Evolutionary conservation across 2,113 vertebrate genomes (phyloP).

Genomic region (Halichoeres trimaculatus): DNA sequence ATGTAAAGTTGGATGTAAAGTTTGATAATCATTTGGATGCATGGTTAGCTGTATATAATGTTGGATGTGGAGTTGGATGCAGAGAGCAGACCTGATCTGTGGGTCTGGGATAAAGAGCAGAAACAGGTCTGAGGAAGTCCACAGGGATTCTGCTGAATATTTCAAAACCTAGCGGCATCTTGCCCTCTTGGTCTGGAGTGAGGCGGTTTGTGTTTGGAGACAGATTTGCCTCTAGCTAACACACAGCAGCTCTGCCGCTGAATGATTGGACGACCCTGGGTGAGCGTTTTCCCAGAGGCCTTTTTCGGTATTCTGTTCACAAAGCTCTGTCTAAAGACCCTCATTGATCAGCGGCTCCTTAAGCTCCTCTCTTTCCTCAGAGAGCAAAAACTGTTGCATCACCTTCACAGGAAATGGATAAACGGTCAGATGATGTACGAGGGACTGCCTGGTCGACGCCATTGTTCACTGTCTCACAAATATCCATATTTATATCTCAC

Average conservation of each 20-base stretch:
- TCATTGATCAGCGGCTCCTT: constrained; percentile 74
- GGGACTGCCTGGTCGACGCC: constrained; percentile 4
- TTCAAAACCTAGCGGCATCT: constrained; percentile 1
- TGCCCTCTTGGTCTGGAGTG: constrained; percentile 39
- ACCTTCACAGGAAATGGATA: constrained; percentile 63
- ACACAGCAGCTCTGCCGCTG: constrained; percentile 13
- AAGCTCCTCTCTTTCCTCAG: constrained; percentile 53
- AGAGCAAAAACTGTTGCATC: constrained; percentile 68
- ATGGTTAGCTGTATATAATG: too few relatives aligned
- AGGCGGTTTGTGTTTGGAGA: constrained; percentile 48
- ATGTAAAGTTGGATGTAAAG: too few relatives aligned
- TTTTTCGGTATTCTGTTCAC: constrained; percentile 69
- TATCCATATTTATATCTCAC: neutral
- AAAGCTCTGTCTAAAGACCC: constrained; percentile 63
- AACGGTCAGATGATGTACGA: constrained; percentile 61
- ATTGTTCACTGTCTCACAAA: constrained; percentile 21
- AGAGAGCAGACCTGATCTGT: too few relatives aligned
- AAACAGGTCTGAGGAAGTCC: constrained; percentile 20
- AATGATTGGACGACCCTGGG: constrained; percentile 34
- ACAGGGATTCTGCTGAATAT: too few relatives aligned
- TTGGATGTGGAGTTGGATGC: too few relatives aligned
- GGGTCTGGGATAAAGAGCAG: too few relatives aligned
- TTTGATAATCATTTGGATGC: too few relatives aligned
- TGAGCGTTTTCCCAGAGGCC: constrained; percentile 37
- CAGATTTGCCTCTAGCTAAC: constrained; percentile 38